phyloP scores from a whole-genome alignment of 2,797 vertebrate genomes.

The Orientallactaga sibirica region DNA sequence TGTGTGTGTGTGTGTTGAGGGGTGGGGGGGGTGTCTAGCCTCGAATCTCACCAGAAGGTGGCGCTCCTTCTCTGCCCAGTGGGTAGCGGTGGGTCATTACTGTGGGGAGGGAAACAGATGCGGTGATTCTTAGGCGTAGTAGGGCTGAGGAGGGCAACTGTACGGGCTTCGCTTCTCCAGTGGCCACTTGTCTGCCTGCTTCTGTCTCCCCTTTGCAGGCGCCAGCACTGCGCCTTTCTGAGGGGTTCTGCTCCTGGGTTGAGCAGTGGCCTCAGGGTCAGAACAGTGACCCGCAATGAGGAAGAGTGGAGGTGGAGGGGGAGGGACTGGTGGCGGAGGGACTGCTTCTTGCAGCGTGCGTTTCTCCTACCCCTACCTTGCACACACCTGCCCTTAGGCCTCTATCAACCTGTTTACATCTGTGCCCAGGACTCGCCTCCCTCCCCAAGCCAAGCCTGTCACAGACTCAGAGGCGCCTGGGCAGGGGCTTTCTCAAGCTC shows the following conservation, averaged over 20 bases:
- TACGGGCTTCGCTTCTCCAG: neutral
- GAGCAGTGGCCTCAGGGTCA: neutral
- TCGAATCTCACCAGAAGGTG: slow-evolving; percentile 64
- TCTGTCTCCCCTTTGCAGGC: neutral
- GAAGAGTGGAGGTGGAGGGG: neutral
- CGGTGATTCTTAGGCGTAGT: neutral
- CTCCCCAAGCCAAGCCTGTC: too few relatives aligned
- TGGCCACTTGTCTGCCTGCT: neutral
- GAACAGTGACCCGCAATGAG: neutral
- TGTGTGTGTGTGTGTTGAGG: too few relatives aligned
- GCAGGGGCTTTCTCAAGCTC: neutral
- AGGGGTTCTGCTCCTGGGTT: neutral
- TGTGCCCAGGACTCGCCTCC: neutral
- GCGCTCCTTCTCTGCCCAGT: slow-evolving; percentile 56
- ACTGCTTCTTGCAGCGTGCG: neutral
- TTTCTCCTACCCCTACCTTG: neutral
- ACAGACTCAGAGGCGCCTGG: neutral
- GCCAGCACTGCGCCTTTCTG: neutral
- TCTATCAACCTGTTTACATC: neutral
- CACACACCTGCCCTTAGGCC: neutral
- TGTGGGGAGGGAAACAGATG: slow-evolving; percentile 64
- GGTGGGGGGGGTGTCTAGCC: neutral
- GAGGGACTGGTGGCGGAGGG: neutral
- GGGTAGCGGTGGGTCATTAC: neutral
- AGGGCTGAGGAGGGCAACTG: neutral